These are phyloP conservation scores for Amazonetta brasiliensis DNA, from an alignment of 2,797 vertebrate genomes.

Conservation along the genomic window DNA sequence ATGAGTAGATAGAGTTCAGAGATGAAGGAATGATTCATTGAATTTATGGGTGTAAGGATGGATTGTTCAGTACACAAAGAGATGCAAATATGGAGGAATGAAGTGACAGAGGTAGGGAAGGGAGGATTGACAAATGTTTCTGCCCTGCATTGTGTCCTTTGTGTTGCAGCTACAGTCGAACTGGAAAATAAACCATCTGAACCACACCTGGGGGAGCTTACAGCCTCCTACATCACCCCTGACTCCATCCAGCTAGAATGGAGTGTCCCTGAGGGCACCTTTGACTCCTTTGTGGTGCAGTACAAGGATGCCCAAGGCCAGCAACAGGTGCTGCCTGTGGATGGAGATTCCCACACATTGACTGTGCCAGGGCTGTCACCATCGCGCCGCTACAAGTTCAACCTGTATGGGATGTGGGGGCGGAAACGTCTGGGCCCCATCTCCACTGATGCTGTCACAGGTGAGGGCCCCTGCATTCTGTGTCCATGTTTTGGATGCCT, in stretches of 20 bases:
- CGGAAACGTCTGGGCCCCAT: neutral
- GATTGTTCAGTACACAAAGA: too few relatives aligned
- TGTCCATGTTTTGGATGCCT: too few relatives aligned
- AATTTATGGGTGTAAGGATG: too few relatives aligned
- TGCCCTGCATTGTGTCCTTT: too few relatives aligned
- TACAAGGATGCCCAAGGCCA: slow-evolving; percentile 49
- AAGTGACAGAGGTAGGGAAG: too few relatives aligned
- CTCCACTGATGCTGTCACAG: neutral
- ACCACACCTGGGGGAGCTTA: slow-evolving; percentile 1
- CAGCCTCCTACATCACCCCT: neutral
- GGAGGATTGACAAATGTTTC: too few relatives aligned
- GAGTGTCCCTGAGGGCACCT: slow-evolving; percentile 47
- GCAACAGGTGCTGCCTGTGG: slow-evolving; percentile 29
- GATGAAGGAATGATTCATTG: too few relatives aligned
- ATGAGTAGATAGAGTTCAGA: too few relatives aligned
- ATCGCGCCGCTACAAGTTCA: neutral
- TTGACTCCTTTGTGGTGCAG: slow-evolving; percentile 62
- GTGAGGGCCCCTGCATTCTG: neutral
- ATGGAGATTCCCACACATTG: rapidly evolving
- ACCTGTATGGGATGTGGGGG: rapidly evolving
- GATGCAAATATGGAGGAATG: too few relatives aligned
- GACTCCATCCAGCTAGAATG: slow-evolving; percentile 48
- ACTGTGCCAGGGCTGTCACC: neutral
- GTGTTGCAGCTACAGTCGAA: too few relatives aligned
- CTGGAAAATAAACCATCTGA: neutral